Conservation (phyloP, 2,797 vertebrate species). For the Scomberomorus guttatus region DNA sequence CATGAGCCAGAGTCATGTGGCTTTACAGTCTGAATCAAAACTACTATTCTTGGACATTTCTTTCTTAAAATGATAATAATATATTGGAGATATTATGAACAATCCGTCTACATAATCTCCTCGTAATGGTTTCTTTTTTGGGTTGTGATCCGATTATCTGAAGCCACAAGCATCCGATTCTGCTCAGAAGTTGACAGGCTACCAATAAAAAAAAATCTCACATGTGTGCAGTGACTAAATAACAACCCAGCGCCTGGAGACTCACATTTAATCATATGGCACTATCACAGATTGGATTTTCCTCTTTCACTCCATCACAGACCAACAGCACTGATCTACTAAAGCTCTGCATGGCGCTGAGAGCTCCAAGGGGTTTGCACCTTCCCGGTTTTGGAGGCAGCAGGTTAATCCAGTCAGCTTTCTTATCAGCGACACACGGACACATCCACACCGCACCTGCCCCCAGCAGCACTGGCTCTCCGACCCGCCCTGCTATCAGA, state of each 20-base stretch:
- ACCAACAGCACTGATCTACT: constrained; percentile 27
- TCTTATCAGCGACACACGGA: constrained; percentile 10
- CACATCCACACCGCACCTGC: constrained; percentile 23
- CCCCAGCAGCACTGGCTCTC: too few species aligned
- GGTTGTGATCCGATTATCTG: too few species aligned
- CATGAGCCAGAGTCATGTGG: too few species aligned
- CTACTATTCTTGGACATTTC: too few species aligned
- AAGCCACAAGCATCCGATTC: too few species aligned
- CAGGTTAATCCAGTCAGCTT: background rate
- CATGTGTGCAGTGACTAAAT: background rate
- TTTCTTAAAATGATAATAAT: too few species aligned
- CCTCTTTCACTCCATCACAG: background rate
- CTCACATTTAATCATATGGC: background rate
- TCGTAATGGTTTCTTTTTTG: too few species aligned
- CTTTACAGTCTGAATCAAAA: too few species aligned
- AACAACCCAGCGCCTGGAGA: background rate
- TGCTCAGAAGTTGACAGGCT: background rate
- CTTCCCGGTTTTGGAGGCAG: constrained; percentile 9
- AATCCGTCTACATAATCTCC: too few species aligned
- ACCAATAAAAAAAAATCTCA: too few species aligned
- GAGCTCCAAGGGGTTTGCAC: constrained; percentile 30
- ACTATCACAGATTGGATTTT: background rate
- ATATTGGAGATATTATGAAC: too few species aligned
- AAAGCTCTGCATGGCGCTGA: background rate
- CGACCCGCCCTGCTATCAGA: too few species aligned